A percentile compares a stretch with the other conserved stretches of the same genome.
Evolutionary conservation across 2,113 vertebrate species (phyloP).

Genomic region (Ranitomeya imitator): DNA sequence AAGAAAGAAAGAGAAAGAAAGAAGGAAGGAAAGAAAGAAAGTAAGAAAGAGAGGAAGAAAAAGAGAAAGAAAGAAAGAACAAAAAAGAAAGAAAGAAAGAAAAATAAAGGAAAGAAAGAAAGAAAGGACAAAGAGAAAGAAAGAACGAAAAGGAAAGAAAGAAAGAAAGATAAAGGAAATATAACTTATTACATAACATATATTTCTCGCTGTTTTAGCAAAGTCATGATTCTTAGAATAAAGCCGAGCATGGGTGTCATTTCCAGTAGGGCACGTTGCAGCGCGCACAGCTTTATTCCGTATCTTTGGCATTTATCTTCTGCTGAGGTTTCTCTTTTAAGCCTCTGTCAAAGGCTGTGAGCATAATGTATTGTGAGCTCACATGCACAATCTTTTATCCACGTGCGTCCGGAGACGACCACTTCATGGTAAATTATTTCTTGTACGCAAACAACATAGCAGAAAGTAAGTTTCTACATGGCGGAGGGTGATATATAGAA

Average conservation of each 20-base stretch:
- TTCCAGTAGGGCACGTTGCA: not conserved
- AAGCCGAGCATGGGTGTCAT: not conserved
- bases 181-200: not conserved
- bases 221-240: not conserved
- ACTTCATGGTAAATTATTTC: not conserved
- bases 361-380: not conserved
- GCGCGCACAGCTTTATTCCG: not conserved
- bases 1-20: not conserved
- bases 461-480: not conserved
- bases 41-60: too few relatives aligned
- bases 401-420: not conserved
- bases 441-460: not conserved
- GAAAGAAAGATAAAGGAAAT: not conserved
- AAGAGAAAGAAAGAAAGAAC: too few relatives aligned
- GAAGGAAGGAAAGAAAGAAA: too few relatives aligned
- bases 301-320: constrained; percentile 10
- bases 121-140: too few relatives aligned
- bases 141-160: too few relatives aligned
- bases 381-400: not conserved
- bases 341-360: not conserved
- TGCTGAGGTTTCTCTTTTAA: constrained; percentile 23
- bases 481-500: not conserved
- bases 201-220: not conserved
- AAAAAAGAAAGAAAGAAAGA: too few relatives aligned
- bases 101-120: too few relatives aligned